Evolutionary conservation across 2,113 vertebrate species (phyloP).

Genomic region (Nansenia antarctica): DNA sequence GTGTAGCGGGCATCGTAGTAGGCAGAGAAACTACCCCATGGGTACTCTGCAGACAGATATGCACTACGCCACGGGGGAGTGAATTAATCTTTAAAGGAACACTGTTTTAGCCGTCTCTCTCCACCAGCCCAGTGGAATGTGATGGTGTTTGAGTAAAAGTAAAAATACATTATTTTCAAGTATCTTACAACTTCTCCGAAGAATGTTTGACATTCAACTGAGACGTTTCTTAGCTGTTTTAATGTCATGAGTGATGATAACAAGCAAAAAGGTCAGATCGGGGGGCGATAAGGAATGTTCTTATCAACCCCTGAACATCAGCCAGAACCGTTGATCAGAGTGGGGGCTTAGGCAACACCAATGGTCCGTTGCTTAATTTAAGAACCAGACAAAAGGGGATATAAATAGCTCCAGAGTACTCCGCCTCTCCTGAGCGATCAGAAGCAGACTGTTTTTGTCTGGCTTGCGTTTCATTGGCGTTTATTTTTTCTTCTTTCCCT

Average conservation of each 20-base stretch:
- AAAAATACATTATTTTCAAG: too few relatives aligned
- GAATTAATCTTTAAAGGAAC: too few relatives aligned
- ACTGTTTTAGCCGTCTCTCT: too few relatives aligned
- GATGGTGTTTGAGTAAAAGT: too few relatives aligned
- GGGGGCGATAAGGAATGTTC: neutral
- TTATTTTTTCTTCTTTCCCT: neutral
- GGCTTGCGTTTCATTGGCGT: slow-evolving; percentile 15
- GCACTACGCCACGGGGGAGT: neutral
- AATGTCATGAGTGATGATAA: too few relatives aligned
- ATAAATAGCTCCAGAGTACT: slow-evolving; percentile 41
- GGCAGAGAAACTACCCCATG: neutral
- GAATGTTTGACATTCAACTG: too few relatives aligned
- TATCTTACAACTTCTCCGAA: too few relatives aligned
- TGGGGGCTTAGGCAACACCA: slow-evolving; percentile 25
- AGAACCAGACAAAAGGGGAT: slow-evolving; percentile 39
- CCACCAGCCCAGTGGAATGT: too few relatives aligned
- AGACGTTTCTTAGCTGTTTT: too few relatives aligned
- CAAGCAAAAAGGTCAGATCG: too few relatives aligned
- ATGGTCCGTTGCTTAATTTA: slow-evolving; percentile 41
- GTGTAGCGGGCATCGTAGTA: neutral
- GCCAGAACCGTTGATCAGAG: neutral
- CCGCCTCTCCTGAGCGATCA: slow-evolving; percentile 33
- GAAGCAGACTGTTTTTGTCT: slow-evolving; percentile 42
- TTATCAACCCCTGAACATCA: too few relatives aligned
- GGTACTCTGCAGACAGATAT: slow-evolving; percentile 17